Evolutionary conservation across 2,888 invertebrate genomes (phyloP).

Genomic region (Apodemia mormo): DNA sequence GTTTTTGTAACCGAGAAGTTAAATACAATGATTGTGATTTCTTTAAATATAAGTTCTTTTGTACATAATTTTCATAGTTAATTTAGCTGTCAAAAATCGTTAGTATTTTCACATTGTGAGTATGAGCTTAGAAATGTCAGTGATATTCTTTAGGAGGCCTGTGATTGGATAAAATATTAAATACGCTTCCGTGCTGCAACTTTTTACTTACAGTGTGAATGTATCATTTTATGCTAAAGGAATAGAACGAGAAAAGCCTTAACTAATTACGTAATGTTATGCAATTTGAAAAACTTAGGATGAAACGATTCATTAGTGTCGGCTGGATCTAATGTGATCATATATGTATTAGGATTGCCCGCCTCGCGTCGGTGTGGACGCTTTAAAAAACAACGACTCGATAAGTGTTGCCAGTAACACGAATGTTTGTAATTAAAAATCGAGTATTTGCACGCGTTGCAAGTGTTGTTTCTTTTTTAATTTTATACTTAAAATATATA

Average conservation of each 20-base stretch:
- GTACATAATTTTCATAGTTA: conserved; percentile 14
- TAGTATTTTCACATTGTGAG: conserved; percentile 6
- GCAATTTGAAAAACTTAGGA: conserved; percentile 1
- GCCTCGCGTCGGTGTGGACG: conserved; percentile 39
- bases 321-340: conserved; percentile 35
- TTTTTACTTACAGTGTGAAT: neutral
- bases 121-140: neutral
- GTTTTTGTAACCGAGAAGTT: neutral
- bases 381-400: conserved; percentile 34
- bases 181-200: neutral
- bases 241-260: conserved; percentile 5
- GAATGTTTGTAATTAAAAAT: conserved; percentile 27
- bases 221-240: conserved; percentile 3
- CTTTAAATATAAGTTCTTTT: conserved; percentile 6
- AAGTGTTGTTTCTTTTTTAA: conserved; percentile 75
- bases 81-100: conserved; percentile 9
- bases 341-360: conserved; percentile 41
- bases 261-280: conserved; percentile 7
- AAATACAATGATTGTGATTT: conserved; percentile 7
- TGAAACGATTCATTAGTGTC: conserved; percentile 14
- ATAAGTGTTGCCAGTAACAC: conserved; percentile 24
- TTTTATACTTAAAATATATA: conserved; percentile 75
- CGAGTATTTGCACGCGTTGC: conserved; percentile 46
- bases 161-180: conserved; percentile 1
- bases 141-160: neutral